These are phyloP conservation scores for Ophioninae sp. DNA, from an alignment of 2,888 invertebrate species.

Conservation along the genomic window DNA sequence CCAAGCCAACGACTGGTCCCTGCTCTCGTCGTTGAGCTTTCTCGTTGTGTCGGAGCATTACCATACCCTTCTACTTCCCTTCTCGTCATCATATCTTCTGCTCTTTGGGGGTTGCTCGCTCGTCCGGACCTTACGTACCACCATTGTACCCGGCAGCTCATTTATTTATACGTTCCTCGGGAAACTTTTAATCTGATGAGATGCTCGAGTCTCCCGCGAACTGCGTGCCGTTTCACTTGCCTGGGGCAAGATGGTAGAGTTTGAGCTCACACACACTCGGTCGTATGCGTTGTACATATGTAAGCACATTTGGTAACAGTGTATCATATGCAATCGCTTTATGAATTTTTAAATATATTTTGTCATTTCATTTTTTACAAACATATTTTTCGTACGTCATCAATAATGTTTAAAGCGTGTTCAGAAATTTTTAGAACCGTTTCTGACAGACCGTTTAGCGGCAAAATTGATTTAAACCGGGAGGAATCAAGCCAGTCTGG, in stretches of 20 bases:
- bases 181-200: slow-evolving; percentile 78
- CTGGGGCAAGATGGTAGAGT: slow-evolving; percentile 52
- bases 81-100: slow-evolving; percentile 56
- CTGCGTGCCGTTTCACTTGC: slow-evolving; percentile 49
- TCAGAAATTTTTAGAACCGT: no score
- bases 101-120: slow-evolving; percentile 54
- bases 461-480: no score
- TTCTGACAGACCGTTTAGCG: no score
- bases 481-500: no score
- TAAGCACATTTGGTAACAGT: not conserved
- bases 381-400: no score
- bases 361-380: no score
- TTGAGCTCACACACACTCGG: slow-evolving; percentile 15
- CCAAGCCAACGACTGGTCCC: slow-evolving; percentile 70
- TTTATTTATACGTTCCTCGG: slow-evolving; percentile 72
- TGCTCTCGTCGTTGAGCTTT: slow-evolving; percentile 66
- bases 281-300: not conserved
- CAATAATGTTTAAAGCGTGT: no score
- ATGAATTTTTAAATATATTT: no score
- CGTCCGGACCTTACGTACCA: slow-evolving; percentile 54
- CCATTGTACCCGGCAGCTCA: slow-evolving; percentile 70
- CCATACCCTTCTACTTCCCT: slow-evolving; percentile 49
- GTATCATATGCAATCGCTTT: no score
- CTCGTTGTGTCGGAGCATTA: slow-evolving; percentile 59
- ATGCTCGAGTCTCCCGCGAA: slow-evolving; percentile 65